Evolutionary conservation across 2,797 vertebrate species (phyloP).

Genomic region (Cetoscarus ocellatus): DNA sequence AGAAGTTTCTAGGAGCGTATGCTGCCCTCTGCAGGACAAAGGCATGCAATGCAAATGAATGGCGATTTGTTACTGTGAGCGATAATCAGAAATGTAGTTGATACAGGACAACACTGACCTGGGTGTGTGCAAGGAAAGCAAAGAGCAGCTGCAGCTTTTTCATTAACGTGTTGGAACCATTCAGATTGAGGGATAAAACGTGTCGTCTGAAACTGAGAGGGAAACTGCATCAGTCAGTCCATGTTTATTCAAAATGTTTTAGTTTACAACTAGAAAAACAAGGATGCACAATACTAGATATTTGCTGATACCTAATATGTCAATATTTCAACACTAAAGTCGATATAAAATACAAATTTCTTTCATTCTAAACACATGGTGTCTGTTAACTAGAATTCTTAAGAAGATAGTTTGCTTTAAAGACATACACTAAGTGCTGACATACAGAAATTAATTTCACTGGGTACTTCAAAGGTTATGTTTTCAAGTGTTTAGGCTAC

Average conservation of each 20-base stretch:
- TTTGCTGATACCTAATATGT: too few species aligned
- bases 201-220: slow-evolving; percentile 93
- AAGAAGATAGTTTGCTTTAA: too few species aligned
- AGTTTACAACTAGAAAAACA: not conserved
- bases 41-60: not conserved
- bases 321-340: too few species aligned
- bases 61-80: not conserved
- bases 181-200: slow-evolving; percentile 93
- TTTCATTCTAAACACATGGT: too few species aligned
- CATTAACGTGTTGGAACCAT: slow-evolving; percentile 92
- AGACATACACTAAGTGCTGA: too few species aligned
- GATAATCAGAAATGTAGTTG: not conserved
- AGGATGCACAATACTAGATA: too few species aligned
- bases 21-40: slow-evolving; percentile 91
- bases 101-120: slow-evolving; percentile 83
- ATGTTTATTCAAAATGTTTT: slow-evolving; percentile 2
- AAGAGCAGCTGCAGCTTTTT: slow-evolving; percentile 97
- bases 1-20: slow-evolving; percentile 93
- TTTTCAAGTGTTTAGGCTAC: too few species aligned
- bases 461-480: too few species aligned
- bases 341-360: too few species aligned
- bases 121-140: slow-evolving; percentile 97
- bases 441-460: too few species aligned
- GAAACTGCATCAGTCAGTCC: not conserved
- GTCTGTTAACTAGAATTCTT: too few species aligned